Evolutionary conservation across 1,140 invertebrate species (phyloP).

Genomic region (Hylaeus anthracinus): DNA sequence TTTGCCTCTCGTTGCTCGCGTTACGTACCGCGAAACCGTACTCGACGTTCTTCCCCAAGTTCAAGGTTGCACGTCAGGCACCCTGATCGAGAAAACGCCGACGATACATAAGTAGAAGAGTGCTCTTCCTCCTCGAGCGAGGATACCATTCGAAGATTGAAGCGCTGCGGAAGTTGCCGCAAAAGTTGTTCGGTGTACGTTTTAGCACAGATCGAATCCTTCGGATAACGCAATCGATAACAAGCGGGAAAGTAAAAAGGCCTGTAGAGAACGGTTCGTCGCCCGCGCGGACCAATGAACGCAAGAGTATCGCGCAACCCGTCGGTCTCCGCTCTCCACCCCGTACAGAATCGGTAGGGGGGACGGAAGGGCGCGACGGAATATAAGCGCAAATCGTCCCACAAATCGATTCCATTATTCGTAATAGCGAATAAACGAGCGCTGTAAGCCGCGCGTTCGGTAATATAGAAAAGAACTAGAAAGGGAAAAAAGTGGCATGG

Average conservation of each 20-base stretch:
- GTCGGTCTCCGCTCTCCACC: background rate
- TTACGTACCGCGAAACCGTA: background rate
- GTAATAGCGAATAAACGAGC: constrained; percentile 39
- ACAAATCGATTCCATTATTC: constrained; percentile 54
- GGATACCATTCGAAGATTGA: no score
- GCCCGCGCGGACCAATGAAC: background rate
- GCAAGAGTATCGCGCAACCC: background rate
- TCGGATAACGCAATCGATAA: no score
- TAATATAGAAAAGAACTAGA: constrained; percentile 18
- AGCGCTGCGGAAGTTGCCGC: no score
- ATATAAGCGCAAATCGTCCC: constrained; percentile 31
- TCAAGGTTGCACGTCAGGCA: background rate
- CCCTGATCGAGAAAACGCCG: no score
- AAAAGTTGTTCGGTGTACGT: no score
- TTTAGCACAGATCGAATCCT: no score
- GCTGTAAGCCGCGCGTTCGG: constrained; percentile 33
- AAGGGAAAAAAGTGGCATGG: background rate
- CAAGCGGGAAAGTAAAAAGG: no score
- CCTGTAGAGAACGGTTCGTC: no score
- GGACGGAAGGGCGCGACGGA: background rate
- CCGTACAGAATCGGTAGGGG: background rate
- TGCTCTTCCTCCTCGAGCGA: no score
- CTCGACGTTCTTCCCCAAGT: background rate
- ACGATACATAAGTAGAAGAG: no score
- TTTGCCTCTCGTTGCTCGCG: background rate